Evolutionary conservation across 2,113 vertebrate species (phyloP).

Genomic region (Nothobranchius furzeri): DNA sequence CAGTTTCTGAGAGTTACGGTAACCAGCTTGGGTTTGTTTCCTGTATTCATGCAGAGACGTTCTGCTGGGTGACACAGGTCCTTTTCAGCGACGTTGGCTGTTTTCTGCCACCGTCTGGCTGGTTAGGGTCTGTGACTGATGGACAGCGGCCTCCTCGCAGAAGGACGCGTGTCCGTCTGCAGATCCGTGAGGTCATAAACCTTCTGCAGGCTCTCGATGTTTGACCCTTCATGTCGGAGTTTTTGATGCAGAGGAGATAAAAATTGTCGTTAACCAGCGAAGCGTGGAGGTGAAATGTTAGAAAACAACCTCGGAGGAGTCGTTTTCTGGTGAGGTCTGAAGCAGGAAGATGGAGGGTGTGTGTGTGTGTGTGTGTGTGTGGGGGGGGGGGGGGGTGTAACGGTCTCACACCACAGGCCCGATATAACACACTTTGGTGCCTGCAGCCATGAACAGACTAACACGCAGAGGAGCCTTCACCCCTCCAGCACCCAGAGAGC

Average conservation of each 20-base stretch:
- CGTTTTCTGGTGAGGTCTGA: constrained; percentile 35
- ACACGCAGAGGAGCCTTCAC: constrained; percentile 50
- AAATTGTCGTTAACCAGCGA: constrained; percentile 9
- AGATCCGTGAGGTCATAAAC: not conserved
- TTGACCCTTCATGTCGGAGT: constrained; percentile 5
- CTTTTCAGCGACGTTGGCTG: too few relatives aligned
- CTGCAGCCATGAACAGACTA: constrained; percentile 53
- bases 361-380: too few relatives aligned
- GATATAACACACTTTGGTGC: constrained; percentile 60
- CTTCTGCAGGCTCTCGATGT: constrained; percentile 14
- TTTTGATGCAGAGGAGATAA: constrained; percentile 22
- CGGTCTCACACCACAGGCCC: constrained; percentile 67
- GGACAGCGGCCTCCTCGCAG: too few relatives aligned
- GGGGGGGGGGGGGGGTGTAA: constrained; percentile 26
- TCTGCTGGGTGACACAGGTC: too few relatives aligned
- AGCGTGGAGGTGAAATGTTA: constrained; percentile 7
- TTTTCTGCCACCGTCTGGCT: too few relatives aligned
- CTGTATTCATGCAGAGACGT: too few relatives aligned
- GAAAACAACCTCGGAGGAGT: constrained; percentile 34
- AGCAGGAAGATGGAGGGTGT: constrained; percentile 25
- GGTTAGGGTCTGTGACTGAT: too few relatives aligned
- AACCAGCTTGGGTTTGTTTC: too few relatives aligned
- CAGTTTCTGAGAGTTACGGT: too few relatives aligned
- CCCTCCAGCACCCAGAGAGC: constrained; percentile 54
- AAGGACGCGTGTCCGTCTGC: not conserved